Evolutionary conservation across 30 jellyfish, hydroid and myxozoan species (phyloP).

Genomic region (Nemopilema nomurai): DNA sequence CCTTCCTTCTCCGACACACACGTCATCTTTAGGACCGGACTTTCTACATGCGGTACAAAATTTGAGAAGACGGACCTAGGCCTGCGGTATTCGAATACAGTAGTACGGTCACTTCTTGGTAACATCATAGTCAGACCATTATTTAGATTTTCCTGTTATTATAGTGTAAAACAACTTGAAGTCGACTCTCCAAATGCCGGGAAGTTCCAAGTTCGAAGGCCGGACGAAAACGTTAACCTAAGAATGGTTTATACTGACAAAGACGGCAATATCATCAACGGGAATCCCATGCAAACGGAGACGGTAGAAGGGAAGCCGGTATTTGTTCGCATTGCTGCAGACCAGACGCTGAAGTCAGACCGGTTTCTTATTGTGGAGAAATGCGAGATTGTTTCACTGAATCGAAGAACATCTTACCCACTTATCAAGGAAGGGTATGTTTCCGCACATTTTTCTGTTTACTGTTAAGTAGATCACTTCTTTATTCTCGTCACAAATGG

Average conservation of each 20-base stretch:
- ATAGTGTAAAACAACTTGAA: neutral
- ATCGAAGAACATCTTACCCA: neutral
- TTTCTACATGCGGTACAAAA: conserved; percentile 33
- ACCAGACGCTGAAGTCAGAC: neutral
- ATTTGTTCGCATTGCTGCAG: conserved; percentile 5
- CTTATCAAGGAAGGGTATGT: neutral
- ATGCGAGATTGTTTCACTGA: conserved; percentile 25
- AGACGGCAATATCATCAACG: conserved; percentile 1
- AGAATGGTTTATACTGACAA: conserved; percentile 37
- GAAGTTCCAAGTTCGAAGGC: conserved; percentile 4
- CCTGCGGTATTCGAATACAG: conserved; percentile 27
- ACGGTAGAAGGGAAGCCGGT: conserved; percentile 39
- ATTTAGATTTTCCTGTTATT: conserved; percentile 42
- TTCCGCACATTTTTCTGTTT: too few species aligned
- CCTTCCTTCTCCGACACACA: conserved; percentile 28
- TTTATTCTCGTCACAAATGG: too few species aligned
- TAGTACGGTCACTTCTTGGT: conserved; percentile 11
- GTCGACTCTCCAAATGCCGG: neutral
- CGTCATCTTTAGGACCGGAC: conserved; percentile 24
- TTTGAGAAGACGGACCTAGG: conserved; percentile 16
- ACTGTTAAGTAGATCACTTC: too few species aligned
- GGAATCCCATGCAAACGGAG: conserved; percentile 11
- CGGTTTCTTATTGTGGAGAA: conserved; percentile 37
- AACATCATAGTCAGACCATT: conserved; percentile 24
- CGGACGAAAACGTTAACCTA: neutral